These are phyloP conservation scores for Sylvilagus bachmani DNA, from an alignment of 2,113 vertebrate genomes.

Conservation along the genomic window DNA sequence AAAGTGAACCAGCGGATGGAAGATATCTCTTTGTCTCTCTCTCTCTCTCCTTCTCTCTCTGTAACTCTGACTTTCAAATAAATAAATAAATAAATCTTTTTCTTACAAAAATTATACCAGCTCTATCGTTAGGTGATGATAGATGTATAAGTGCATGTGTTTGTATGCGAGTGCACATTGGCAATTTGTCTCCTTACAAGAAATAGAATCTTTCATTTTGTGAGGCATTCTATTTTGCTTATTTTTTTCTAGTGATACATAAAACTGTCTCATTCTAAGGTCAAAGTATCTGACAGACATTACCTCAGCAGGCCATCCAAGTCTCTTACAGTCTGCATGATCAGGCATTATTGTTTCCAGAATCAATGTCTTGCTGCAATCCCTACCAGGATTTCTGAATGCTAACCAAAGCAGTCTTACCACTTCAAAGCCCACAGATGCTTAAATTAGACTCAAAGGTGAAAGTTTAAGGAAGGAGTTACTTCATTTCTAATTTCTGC, in stretches of 20 bases:
- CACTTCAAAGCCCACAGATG: conserved; percentile 53
- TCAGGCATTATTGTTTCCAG: conserved; percentile 33
- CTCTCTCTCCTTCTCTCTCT: too few species aligned
- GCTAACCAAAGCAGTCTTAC: background rate
- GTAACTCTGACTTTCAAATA: too few species aligned
- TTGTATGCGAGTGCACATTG: background rate
- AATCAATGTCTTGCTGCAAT: background rate
- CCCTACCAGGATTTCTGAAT: conserved; percentile 10
- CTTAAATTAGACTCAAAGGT: conserved; percentile 62
- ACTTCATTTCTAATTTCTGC: conserved; percentile 66
- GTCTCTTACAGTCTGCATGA: background rate
- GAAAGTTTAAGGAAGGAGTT: conserved; percentile 56
- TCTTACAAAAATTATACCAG: background rate
- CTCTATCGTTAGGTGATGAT: background rate
- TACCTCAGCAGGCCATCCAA: background rate
- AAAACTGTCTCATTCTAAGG: background rate
- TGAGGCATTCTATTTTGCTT: background rate
- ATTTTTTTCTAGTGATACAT: conserved; percentile 6
- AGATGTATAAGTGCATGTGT: background rate
- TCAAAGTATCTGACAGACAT: background rate
- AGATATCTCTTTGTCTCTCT: too few species aligned
- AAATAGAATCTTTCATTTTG: conserved; percentile 22
- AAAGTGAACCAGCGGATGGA: too few species aligned
- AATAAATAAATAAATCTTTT: too few species aligned
- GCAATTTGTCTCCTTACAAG: background rate